Percentiles rank a stretch among this genome's conserved stretches.
These are phyloP conservation scores for Drosophila ustulata DNA, from an alignment of 2,888 invertebrate species.

Conservation along the genomic window DNA sequence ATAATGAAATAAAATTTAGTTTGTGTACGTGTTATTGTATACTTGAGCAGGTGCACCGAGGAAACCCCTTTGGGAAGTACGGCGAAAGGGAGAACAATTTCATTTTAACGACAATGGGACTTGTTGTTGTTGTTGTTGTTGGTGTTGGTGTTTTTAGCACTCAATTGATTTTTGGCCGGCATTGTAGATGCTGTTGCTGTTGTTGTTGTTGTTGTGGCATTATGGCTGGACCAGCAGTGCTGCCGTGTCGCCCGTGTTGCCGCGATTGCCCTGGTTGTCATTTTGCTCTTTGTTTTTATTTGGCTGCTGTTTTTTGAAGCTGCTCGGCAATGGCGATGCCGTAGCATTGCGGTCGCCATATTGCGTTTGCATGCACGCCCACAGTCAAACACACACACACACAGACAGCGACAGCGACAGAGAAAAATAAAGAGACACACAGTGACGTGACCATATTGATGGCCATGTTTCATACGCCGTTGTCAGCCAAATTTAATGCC, in stretches of 20 bases:
- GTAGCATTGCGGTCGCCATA: slow-evolving; percentile 83
- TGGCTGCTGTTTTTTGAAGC: slow-evolving; percentile 18
- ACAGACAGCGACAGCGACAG: background rate
- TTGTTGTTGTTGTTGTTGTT: slow-evolving; percentile 45
- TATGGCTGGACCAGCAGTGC: slow-evolving; percentile 34
- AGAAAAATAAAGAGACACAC: slow-evolving; percentile 12
- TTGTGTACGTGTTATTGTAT: background rate
- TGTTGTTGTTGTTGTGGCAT: slow-evolving; percentile 51
- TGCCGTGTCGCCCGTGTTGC: slow-evolving; percentile 39
- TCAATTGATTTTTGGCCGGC: slow-evolving; percentile 73
- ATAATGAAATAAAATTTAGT: too few species aligned
- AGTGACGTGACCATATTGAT: slow-evolving; percentile 77
- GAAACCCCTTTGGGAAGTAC: slow-evolving; percentile 10
- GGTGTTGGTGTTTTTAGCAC: slow-evolving; percentile 77
- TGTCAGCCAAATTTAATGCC: slow-evolving; percentile 80
- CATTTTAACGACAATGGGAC: slow-evolving; percentile 48
- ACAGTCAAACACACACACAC: slow-evolving; percentile 64
- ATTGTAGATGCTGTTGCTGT: slow-evolving; percentile 39
- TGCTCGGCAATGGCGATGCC: slow-evolving; percentile 35
- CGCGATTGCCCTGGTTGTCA: slow-evolving; percentile 18
- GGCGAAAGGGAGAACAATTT: slow-evolving; percentile 31
- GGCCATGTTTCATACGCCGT: slow-evolving; percentile 81
- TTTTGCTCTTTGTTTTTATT: slow-evolving; percentile 28
- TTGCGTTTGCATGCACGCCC: slow-evolving; percentile 82
- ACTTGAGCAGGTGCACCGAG: slow-evolving; percentile 10